Percentiles rank a stretch among this genome's conserved stretches.
These are phyloP conservation scores for Ceratitis capitata DNA, from an alignment of 1,140 invertebrate species.

Conservation along the genomic window DNA sequence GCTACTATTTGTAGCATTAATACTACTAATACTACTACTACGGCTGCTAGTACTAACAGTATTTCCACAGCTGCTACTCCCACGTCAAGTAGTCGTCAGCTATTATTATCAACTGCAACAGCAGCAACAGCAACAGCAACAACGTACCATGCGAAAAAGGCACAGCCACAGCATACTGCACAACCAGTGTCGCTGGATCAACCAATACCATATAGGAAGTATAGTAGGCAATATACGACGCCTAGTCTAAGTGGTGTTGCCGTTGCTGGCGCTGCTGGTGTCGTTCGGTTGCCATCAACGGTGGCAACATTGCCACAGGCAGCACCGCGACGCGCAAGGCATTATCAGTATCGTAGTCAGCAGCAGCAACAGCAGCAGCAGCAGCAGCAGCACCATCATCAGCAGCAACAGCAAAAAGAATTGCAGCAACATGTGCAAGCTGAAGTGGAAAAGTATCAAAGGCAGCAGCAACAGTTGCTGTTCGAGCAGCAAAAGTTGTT, in stretches of 20 bases:
- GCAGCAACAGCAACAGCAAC: neutral
- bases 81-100: too few species aligned
- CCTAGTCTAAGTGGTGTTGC: neutral
- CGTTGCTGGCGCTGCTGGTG: conserved; percentile 37
- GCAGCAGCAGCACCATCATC: conserved; percentile 17
- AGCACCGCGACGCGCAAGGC: neutral
- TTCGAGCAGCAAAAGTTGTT: neutral
- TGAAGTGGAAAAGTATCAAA: conserved; percentile 40
- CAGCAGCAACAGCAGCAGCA: conserved; percentile 19
- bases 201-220: neutral
- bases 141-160: neutral
- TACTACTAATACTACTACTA: neutral
- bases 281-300: neutral
- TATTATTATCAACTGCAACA: neutral
- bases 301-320: conserved; percentile 11
- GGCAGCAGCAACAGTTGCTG: conserved; percentile 42
- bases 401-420: conserved; percentile 40
- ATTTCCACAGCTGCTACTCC: too few species aligned
- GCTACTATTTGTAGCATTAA: too few species aligned
- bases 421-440: conserved; percentile 31
- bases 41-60: neutral
- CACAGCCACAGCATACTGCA: conserved; percentile 20
- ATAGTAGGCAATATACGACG: conserved; percentile 5
- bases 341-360: conserved; percentile 32
- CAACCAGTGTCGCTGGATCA: conserved; percentile 44